Percentiles rank a stretch among this genome's conserved stretches.
These are phyloP conservation scores for Troilus luridus DNA, from an alignment of 2,888 invertebrate species.

Conservation along the genomic window DNA sequence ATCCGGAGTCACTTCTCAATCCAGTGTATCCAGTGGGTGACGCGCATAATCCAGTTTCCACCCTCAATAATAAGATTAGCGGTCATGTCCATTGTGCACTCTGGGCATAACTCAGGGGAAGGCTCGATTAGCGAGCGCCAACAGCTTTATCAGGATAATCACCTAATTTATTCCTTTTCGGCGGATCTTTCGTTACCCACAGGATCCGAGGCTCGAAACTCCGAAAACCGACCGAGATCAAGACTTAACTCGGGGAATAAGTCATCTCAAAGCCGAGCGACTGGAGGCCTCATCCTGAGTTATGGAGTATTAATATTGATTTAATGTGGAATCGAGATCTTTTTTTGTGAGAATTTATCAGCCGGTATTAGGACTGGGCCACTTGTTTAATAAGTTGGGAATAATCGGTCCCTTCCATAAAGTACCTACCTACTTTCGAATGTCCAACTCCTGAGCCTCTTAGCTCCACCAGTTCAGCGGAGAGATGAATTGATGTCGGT, in stretches of 20 bases:
- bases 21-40: neutral
- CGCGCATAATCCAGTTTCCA: constrained; percentile 5
- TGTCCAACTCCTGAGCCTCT: neutral
- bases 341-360: neutral
- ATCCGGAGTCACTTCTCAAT: constrained; percentile 45
- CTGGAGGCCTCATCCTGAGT: constrained; percentile 4
- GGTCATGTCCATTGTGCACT: constrained; percentile 37
- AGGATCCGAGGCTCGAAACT: neutral
- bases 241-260: constrained; percentile 21
- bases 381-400: constrained; percentile 19
- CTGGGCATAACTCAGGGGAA: constrained; percentile 10
- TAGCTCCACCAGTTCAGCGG: neutral
- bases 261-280: constrained; percentile 47
- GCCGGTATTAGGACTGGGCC: neutral
- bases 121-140: constrained; percentile 34
- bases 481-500: neutral
- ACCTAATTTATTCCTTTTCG: constrained; percentile 41
- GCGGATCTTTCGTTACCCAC: constrained; percentile 25
- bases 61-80: constrained; percentile 52
- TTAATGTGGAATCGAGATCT: constrained; percentile 10
- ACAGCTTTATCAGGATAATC: constrained; percentile 55
- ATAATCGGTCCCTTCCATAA: constrained; percentile 2
- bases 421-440: constrained; percentile 5
- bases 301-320: constrained; percentile 36
- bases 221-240: neutral